Evolutionary conservation across 2,797 vertebrate genomes (phyloP).

Genomic region (Danio kyathit): DNA sequence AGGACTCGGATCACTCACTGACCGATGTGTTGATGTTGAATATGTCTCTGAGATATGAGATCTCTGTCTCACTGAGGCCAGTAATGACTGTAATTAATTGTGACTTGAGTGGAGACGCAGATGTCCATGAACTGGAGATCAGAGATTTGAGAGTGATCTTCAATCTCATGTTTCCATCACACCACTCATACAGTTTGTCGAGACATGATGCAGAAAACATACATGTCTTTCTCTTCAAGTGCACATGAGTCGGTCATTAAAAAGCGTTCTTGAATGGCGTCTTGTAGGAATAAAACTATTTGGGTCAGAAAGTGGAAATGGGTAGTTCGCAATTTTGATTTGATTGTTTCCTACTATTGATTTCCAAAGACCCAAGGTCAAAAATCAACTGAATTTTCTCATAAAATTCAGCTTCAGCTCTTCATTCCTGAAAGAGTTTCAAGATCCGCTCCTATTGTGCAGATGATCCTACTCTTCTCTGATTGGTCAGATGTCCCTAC

Average conservation of each 20-base stretch:
- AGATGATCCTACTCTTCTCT: too few relatives aligned
- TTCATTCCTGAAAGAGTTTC: too few relatives aligned
- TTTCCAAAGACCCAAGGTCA: too few relatives aligned
- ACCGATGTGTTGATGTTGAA: conserved; percentile 33
- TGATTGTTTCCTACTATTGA: too few relatives aligned
- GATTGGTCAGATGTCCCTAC: too few relatives aligned
- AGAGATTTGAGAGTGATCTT: not conserved
- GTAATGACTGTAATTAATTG: conserved; percentile 14
- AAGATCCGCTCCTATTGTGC: too few relatives aligned
- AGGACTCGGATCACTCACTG: conserved; percentile 1
- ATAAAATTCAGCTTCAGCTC: too few relatives aligned
- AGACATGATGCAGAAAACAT: not conserved
- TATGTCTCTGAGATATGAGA: conserved; percentile 36
- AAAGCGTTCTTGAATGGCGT: too few relatives aligned
- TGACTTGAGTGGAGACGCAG: conserved; percentile 36
- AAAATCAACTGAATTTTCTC: too few relatives aligned
- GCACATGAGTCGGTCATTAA: not conserved
- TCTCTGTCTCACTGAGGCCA: conserved; percentile 8
- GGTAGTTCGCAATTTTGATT: too few relatives aligned
- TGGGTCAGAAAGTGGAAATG: too few relatives aligned
- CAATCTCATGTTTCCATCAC: not conserved
- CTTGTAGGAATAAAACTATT: too few relatives aligned
- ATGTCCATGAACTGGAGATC: conserved; percentile 1
- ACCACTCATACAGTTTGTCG: not conserved
- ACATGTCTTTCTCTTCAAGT: conserved; percentile 13